Evolutionary conservation across 2,797 vertebrate genomes (phyloP).

Genomic region (Alfaro cultratus): DNA sequence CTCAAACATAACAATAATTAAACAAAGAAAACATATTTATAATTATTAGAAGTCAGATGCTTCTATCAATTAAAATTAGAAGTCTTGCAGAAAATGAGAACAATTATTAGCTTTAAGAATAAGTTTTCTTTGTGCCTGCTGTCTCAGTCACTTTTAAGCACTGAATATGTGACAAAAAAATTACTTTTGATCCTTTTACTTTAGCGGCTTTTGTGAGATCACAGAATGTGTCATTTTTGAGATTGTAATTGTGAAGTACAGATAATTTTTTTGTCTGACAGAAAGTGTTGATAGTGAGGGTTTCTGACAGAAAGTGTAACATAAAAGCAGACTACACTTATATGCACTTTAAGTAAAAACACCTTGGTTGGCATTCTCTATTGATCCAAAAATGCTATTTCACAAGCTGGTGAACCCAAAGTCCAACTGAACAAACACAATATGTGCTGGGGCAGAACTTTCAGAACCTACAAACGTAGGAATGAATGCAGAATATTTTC

Average conservation of each 20-base stretch:
- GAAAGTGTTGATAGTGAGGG: background rate
- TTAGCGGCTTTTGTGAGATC: background rate
- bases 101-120: background rate
- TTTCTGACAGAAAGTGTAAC: background rate
- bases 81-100: background rate
- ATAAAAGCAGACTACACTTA: background rate
- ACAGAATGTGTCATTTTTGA: background rate
- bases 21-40: background rate
- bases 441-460: slow-evolving; percentile 19
- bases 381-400: slow-evolving; percentile 66
- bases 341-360: slow-evolving; percentile 17
- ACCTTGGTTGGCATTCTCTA: slow-evolving; percentile 36
- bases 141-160: background rate
- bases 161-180: background rate
- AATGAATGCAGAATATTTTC: slow-evolving; percentile 24
- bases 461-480: slow-evolving; percentile 13
- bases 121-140: background rate
- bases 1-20: background rate
- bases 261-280: background rate
- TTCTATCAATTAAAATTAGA: background rate
- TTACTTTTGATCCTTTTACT: background rate
- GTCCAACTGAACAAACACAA: slow-evolving; percentile 53
- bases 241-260: background rate
- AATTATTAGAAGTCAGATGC: background rate
- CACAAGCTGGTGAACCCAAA: slow-evolving; percentile 55